Percentiles rank a stretch among this genome's conserved stretches.
phyloP scores from a whole-genome alignment of 2,797 vertebrate species.

The Sebastes paucispinis region DNA sequence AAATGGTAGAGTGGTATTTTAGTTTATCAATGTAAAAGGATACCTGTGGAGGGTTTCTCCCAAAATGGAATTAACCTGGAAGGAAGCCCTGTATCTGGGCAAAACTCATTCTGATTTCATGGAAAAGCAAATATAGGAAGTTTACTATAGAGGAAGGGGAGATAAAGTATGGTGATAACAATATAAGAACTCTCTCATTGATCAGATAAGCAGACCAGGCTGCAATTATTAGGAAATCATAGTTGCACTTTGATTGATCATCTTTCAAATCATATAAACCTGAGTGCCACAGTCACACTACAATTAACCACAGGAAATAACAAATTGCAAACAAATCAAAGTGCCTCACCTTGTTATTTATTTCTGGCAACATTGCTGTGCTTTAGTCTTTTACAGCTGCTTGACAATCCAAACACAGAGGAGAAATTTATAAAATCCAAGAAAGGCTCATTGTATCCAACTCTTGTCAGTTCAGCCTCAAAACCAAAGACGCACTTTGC shows the following conservation, averaged over 20 bases:
- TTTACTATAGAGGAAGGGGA: not conserved
- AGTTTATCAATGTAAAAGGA: conserved; percentile 11
- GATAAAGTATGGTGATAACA: not conserved
- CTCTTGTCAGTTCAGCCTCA: conserved; percentile 6
- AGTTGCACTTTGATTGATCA: not conserved
- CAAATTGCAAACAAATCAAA: not conserved
- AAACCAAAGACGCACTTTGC: not conserved
- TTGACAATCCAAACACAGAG: conserved; percentile 43
- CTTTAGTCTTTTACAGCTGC: conserved; percentile 14
- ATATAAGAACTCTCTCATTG: not conserved
- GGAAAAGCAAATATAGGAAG: not conserved
- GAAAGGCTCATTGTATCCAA: conserved; percentile 60
- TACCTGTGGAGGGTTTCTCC: conserved; percentile 1
- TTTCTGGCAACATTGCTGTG: conserved; percentile 85
- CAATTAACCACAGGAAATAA: not conserved
- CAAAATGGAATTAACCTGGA: conserved; percentile 18
- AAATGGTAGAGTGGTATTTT: not conserved
- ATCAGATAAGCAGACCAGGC: not conserved
- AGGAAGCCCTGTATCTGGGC: conserved; percentile 30
- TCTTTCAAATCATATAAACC: not conserved
- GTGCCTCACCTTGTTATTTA: conserved; percentile 83
- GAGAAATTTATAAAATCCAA: conserved; percentile 60
- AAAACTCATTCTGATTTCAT: conserved; percentile 9
- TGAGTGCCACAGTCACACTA: not conserved
- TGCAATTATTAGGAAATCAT: not conserved